A percentile compares a stretch with the other conserved stretches of the same genome.
These are phyloP conservation scores for Amphiprion ocellaris DNA, from an alignment of 2,113 vertebrate species.

Conservation along the genomic window DNA sequence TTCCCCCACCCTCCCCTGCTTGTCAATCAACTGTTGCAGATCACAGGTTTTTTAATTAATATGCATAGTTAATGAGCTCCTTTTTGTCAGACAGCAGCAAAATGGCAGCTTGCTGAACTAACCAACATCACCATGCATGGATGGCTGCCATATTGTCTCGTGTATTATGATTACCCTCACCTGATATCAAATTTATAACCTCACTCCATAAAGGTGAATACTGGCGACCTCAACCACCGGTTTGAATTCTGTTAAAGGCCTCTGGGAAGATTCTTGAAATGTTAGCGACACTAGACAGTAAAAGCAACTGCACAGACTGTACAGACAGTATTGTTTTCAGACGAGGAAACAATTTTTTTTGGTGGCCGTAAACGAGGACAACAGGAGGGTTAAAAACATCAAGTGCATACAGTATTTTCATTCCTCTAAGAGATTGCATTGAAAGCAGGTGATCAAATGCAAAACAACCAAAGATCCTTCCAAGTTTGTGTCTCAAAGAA, in stretches of 20 bases:
- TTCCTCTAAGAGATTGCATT: background rate
- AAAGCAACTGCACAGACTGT: slow-evolving; percentile 12
- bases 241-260: background rate
- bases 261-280: background rate
- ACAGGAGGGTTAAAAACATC: no score
- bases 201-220: slow-evolving; percentile 11
- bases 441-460: background rate
- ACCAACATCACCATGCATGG: slow-evolving; percentile 55
- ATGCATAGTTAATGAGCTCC: slow-evolving; percentile 68
- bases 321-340: background rate
- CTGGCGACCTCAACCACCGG: slow-evolving; percentile 5
- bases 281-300: background rate
- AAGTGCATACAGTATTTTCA: background rate
- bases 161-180: slow-evolving; percentile 47
- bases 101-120: slow-evolving; percentile 64
- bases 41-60: slow-evolving; percentile 63
- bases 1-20: background rate
- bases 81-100: slow-evolving; percentile 51
- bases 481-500: no score
- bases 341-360: no score
- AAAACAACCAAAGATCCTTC: no score
- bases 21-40: slow-evolving; percentile 62
- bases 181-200: slow-evolving; percentile 41
- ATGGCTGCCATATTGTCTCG: slow-evolving; percentile 61
- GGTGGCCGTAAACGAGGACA: no score